A percentile compares a stretch with the other conserved stretches of the same genome.
phyloP scores from a whole-genome alignment of 2,888 invertebrate species.

The Dryocosmus kuriphilus region DNA sequence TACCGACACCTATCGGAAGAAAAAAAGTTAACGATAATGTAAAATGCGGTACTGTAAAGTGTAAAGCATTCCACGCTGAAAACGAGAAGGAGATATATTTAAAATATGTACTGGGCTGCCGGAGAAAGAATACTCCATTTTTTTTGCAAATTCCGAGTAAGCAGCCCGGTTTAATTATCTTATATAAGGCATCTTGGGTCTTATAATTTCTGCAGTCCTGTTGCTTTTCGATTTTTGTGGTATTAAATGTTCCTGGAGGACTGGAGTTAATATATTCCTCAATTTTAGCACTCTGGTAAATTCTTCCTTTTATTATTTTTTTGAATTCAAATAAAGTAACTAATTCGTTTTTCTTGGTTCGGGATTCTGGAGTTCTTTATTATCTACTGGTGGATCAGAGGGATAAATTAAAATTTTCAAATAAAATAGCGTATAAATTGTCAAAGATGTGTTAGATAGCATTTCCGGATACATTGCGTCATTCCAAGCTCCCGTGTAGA shows the following conservation, averaged over 20 bases:
- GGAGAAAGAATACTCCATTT: constrained; percentile 24
- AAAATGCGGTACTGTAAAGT: constrained; percentile 26
- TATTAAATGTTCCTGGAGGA: neutral
- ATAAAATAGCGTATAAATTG: neutral
- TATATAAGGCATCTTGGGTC: constrained; percentile 17
- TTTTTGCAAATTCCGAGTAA: constrained; percentile 24
- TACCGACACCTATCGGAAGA: constrained; percentile 14
- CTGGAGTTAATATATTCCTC: constrained; percentile 8
- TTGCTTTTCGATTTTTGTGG: constrained; percentile 1
- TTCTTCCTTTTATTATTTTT: neutral
- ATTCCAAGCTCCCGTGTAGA: too few species aligned
- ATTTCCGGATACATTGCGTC: too few species aligned
- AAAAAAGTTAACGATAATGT: constrained; percentile 34
- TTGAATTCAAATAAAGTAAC: neutral
- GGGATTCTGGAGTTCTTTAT: neutral
- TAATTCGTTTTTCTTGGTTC: neutral
- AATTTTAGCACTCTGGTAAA: neutral
- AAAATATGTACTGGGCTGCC: constrained; percentile 21
- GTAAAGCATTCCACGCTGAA: constrained; percentile 12
- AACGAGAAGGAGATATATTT: constrained; percentile 30
- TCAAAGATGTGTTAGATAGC: too few species aligned
- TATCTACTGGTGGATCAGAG: neutral
- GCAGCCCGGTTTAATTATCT: constrained; percentile 18
- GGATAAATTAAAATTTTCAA: neutral
- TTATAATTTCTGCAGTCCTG: constrained; percentile 22